Base-by-base conservation (phyloP, 2,113 vertebrate species). In the Eolophus roseicapilla region DNA sequence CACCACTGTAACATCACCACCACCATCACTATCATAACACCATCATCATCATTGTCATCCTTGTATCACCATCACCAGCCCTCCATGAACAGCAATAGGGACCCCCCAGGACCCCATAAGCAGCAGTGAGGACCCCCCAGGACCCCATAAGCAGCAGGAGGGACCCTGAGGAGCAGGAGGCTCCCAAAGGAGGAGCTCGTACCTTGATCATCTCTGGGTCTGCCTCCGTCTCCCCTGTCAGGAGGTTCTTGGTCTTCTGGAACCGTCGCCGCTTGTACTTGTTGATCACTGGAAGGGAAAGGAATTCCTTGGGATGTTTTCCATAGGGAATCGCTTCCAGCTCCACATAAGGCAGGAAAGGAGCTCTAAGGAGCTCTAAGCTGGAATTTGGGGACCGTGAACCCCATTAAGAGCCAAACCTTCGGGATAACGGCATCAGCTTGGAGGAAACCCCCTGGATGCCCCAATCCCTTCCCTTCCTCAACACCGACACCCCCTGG, bases 161-260 rank as follows among this genome's bases (percentile, higher is more conserved):
- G 33, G 13, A 15, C 20, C 57, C 20, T 9, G 20, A 59, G 55
- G 33, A 57, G 31, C 49, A 50, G 49, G 27, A 28, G 27, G 25
- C 15, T 9, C 25, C 25, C 27, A 52, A 16, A 28, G 50, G 25
- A 50, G 50, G 33, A 4, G 8, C 33, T n/a, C 20, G 20, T 24
- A 59, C 99, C 98, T 99, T 99, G 92, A 99, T 99, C 97, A 99
- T 98, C 88, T 99, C 99, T 0, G 99, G 99, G 94, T 99, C 99
- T 1, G 98, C 99, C 87, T 99, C 99, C 0, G 99, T 99, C 95
- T 99, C 99, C 17, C 99, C 99, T 0, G 99, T 99, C 76, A 99
- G 96, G 25, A 99, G 97, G 95, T 99, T 99, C 96, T 99, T 99
- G 70, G 99, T 99, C 97, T 99, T 99, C 95, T 98, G 96, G 93